Percentiles rank a stretch among this genome's conserved stretches.
Conservation (phyloP, 1,140 invertebrate genomes). For the Hydropsyche tenuis region DNA sequence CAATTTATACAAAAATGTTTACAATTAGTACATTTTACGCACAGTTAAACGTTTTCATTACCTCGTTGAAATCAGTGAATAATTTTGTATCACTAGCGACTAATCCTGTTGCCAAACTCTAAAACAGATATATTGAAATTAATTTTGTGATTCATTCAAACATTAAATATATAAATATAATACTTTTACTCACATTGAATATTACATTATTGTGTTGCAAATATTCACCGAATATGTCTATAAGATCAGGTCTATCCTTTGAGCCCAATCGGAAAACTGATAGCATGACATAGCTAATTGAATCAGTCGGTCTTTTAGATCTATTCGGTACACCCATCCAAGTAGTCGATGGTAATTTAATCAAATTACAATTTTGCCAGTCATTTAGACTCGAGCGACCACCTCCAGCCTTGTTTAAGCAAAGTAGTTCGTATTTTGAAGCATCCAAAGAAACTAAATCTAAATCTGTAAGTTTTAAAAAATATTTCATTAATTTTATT, state of each 20-base stretch:
- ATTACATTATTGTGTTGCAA: constrained; percentile 61
- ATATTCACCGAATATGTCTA: constrained; percentile 61
- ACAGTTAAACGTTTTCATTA: constrained; percentile 47
- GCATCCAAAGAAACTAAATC: constrained; percentile 54
- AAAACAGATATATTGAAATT: constrained; percentile 49
- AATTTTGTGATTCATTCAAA: neutral
- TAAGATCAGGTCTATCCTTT: constrained; percentile 53
- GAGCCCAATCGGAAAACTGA: constrained; percentile 54
- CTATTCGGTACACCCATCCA: constrained; percentile 55
- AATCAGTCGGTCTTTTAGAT: constrained; percentile 57
- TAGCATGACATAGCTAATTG: constrained; percentile 58
- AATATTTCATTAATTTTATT: too few relatives aligned
- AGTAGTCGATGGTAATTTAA: constrained; percentile 55
- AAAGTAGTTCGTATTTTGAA: constrained; percentile 55
- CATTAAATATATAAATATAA: neutral
- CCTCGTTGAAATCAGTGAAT: constrained; percentile 58
- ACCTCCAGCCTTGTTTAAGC: constrained; percentile 55
- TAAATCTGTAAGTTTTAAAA: constrained; percentile 50
- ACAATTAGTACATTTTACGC: too few relatives aligned
- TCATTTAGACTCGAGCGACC: constrained; percentile 52
- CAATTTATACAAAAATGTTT: too few relatives aligned
- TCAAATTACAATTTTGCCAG: constrained; percentile 55
- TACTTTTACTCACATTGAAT: constrained; percentile 53
- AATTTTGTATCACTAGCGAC: constrained; percentile 58
- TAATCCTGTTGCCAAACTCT: constrained; percentile 58